Base-by-base conservation (phyloP, 2,797 vertebrate species). In the Labeo calbasu region DNA sequence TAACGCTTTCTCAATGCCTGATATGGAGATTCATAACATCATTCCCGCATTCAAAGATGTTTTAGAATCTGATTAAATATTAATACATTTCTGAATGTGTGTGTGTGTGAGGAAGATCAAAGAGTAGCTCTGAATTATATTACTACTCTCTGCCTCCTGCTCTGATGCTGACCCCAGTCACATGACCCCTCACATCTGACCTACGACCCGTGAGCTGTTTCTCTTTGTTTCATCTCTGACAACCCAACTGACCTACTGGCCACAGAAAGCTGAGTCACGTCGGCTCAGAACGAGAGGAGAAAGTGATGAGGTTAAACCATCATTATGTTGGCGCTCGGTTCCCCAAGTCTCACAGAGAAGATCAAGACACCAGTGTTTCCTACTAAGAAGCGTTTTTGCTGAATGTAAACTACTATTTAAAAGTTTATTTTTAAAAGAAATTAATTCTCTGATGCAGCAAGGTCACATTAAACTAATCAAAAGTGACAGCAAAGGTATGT, bases 181-280 rank as follows among this genome's bases (percentile, higher is more conserved):
- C 84, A 85, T 90, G 87, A 92, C 84, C 87, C 46, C 66, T 86
- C 57, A 82, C 83, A 82, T 79, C 89, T 80, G 87, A 94, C 90
- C 93, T 89, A 79, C 85, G 89, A 91, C 90, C 83, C 57, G 17
- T 69, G 79, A 69, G 66, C 61, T 15, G 65, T 82, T 87, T 50
- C 65, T 87, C 81, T 87, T 82, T 57, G 36, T 61, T 82, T 87
- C 46, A 48, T 76, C 79, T 77, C 63, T 61, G 79, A 80, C 68
- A 55, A 46, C 48, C 76, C 12, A 68, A 68, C 69, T 85, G 87
- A 79, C 51, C 55, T 19, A 19, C 32, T 53, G 73, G 43, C 36
- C 59, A 46, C 28, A 8, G 32, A 81, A 55, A 80, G 63, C 23
- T 13, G 63, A 77, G 66, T 36, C 46, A 65, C 32, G 23, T 79